Base-by-base conservation (phyloP, 2,113 vertebrate genomes). In the Charadrius vociferus region DNA sequence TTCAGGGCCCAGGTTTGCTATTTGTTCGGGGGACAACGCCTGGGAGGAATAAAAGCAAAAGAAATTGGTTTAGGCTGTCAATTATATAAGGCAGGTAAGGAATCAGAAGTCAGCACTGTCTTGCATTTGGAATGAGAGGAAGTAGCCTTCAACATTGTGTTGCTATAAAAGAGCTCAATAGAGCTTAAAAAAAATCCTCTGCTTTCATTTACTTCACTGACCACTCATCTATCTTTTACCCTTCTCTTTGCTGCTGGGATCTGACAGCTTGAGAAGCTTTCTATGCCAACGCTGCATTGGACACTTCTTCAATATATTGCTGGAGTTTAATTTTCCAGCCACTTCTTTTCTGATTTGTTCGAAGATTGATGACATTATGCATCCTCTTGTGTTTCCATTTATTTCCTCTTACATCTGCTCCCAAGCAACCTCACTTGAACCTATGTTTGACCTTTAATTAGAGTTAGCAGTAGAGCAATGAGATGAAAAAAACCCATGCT, bases 1-100 rank as follows among this genome's bases (percentile, higher is more conserved):
- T 91, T 97, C 98, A 0, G 98, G 98, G 26, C 98, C 98, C 81
- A 99, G 73, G 66, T 78, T 96, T 34, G 96, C 96, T 61, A 99
- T 98, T 88, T 99, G 98, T 32, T 97, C 97, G 6, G 95, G 56
- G 16, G 98, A 98, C 93, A 99, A 91, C 39, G 92, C 98, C 98
- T 99, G 83, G 9, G 39, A 66, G 36, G 29, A 82, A 86, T 18
- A 71, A 37, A 75, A 90, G 70, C 10, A 61, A 79, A 19, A 55
- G 45, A 63, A 87, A 55, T 8, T 41, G 66, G 39, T 59, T 93
- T 62, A 62, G 80, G 49, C n/a, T 86, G 56, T 86, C 82, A 66
- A 19, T 83, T 75, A 62, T 3, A 41, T 14, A 59, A 58, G 26
- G 66, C 62, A 94, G 49, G 80, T 90, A 45, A 83, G 86, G 84